These are phyloP conservation scores for Apamea sordens DNA, from an alignment of 2,888 invertebrate genomes.

Conservation along the genomic window DNA sequence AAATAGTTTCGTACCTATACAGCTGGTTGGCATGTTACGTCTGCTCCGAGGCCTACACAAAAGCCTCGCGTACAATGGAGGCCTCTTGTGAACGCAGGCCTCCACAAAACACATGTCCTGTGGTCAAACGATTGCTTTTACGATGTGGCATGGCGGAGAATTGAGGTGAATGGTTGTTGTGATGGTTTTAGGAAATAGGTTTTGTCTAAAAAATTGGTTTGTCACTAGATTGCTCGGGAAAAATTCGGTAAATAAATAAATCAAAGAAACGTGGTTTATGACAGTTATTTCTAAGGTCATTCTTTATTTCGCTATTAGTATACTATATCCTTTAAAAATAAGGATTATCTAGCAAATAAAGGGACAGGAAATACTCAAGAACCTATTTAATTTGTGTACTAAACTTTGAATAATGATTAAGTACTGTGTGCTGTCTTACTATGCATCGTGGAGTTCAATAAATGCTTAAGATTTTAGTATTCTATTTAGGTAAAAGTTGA, in stretches of 20 bases:
- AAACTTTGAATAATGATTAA: neutral
- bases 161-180: constrained; percentile 20
- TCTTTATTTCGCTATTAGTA: neutral
- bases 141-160: constrained; percentile 65
- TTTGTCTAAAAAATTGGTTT: neutral
- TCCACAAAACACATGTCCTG: constrained; percentile 83
- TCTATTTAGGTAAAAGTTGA: neutral
- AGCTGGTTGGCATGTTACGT: constrained; percentile 34
- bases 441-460: neutral
- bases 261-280: neutral
- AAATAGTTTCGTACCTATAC: constrained; percentile 36
- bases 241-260: too few relatives aligned
- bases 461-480: neutral
- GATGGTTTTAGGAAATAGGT: constrained; percentile 2
- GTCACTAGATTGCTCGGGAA: neutral
- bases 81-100: constrained; percentile 80
- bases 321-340: neutral
- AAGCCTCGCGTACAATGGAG: constrained; percentile 71
- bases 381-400: neutral
- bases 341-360: neutral
- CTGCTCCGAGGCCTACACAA: constrained; percentile 51
- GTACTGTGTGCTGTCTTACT: neutral
- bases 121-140: constrained; percentile 81
- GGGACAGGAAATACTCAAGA: too few relatives aligned
- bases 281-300: neutral